These are phyloP conservation scores for Muscidifurax raptorellus DNA, from an alignment of 1,140 invertebrate species.

Conservation along the genomic window DNA sequence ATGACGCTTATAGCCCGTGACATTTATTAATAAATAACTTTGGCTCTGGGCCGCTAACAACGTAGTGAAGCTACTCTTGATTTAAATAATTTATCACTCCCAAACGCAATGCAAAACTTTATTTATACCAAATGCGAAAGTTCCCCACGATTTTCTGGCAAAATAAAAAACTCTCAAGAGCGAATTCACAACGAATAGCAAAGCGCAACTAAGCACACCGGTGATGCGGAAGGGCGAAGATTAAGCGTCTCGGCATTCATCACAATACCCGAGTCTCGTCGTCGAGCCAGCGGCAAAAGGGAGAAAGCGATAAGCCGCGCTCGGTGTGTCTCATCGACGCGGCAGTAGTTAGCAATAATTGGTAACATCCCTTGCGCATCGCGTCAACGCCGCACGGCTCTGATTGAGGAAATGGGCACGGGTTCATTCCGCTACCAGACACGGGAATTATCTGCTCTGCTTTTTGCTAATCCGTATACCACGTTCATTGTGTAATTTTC, in stretches of 20 bases:
- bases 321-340: conserved; percentile 53
- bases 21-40: not conserved
- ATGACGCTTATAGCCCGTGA: not conserved
- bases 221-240: not conserved
- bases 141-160: no score
- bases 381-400: conserved; percentile 56
- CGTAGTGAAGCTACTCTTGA: no score
- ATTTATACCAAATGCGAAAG: no score
- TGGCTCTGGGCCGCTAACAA: no score
- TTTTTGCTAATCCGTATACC: not conserved
- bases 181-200: no score
- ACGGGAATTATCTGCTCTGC: conserved; percentile 34
- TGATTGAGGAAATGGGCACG: conserved; percentile 66
- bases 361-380: conserved; percentile 66
- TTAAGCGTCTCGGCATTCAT: not conserved
- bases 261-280: not conserved
- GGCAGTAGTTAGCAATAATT: conserved; percentile 66
- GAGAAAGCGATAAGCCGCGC: conserved; percentile 33
- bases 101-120: no score
- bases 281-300: not conserved
- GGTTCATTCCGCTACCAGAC: conserved; percentile 15
- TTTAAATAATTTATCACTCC: no score
- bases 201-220: no score
- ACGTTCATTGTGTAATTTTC: not conserved
- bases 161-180: no score